Conservation (phyloP, 1,140 invertebrate genomes). For the Heterodera carotae region DNA sequence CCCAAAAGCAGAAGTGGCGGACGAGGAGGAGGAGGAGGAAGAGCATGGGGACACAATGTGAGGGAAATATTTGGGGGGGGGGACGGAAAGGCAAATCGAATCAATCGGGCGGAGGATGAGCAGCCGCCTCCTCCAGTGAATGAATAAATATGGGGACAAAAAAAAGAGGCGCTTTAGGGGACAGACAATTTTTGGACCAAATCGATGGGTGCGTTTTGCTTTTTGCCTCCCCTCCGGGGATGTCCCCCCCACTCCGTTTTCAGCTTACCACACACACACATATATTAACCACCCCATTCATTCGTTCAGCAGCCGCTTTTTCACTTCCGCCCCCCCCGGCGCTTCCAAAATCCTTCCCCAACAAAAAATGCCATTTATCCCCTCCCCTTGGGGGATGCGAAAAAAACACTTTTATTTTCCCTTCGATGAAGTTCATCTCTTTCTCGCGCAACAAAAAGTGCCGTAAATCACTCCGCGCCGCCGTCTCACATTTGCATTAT, state of each 20-base stretch:
- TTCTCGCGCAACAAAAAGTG: background rate
- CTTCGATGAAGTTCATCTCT: background rate
- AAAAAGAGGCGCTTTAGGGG: background rate
- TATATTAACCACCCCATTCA: background rate
- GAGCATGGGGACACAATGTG: background rate
- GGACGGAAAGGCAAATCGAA: background rate
- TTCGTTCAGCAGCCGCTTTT: background rate
- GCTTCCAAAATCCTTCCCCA: too few relatives aligned
- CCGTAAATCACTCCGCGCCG: slow-evolving; percentile 1
- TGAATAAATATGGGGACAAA: background rate
- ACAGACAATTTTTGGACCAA: background rate
- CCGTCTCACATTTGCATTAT: too few relatives aligned
- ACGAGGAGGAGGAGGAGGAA: too few relatives aligned
- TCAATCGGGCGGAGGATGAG: background rate
- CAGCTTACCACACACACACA: background rate
- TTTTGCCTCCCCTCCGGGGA: too few relatives aligned
- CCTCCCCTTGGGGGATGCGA: background rate
- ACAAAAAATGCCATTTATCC: background rate
- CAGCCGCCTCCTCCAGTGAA: background rate
- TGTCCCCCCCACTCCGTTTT: background rate
- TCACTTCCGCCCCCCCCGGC: too few relatives aligned
- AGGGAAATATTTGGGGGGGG: background rate
- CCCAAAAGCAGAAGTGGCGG: background rate
- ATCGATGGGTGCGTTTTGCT: background rate
- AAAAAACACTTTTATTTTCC: background rate